Conservation (phyloP, 2,888 invertebrate genomes). For the Ametastegia equiseti region DNA sequence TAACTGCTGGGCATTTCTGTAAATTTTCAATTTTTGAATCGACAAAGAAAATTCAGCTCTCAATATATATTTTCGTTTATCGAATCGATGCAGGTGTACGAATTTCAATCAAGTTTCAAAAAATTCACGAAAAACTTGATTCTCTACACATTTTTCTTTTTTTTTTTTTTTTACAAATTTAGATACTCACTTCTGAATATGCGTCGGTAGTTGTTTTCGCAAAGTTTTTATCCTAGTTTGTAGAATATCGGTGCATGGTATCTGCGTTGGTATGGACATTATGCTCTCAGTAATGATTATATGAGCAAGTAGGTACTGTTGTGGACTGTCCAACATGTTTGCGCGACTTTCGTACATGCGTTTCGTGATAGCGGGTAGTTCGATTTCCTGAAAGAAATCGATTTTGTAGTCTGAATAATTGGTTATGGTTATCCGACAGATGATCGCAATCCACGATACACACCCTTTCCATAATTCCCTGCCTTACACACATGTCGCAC, state of each 20-base stretch:
- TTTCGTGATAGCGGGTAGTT: slow-evolving; percentile 60
- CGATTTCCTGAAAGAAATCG: slow-evolving; percentile 56
- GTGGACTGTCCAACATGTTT: slow-evolving; percentile 69
- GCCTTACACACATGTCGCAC: slow-evolving; percentile 78
- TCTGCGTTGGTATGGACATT: slow-evolving; percentile 69
- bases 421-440: not conserved
- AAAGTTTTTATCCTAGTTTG: slow-evolving; percentile 62
- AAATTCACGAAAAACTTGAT: too few relatives aligned
- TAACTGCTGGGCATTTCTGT: too few relatives aligned
- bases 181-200: slow-evolving; percentile 66
- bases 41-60: too few relatives aligned
- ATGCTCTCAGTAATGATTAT: slow-evolving; percentile 75
- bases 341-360: slow-evolving; percentile 62
- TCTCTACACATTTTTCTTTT: too few relatives aligned
- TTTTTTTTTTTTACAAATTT: not conserved
- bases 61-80: too few relatives aligned
- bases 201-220: slow-evolving; percentile 61
- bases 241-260: slow-evolving; percentile 71
- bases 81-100: too few relatives aligned
- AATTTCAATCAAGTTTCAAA: too few relatives aligned
- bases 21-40: too few relatives aligned
- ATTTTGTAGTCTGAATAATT: not conserved
- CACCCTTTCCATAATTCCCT: slow-evolving; percentile 74
- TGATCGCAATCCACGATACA: not conserved
- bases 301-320: slow-evolving; percentile 77